Conservation (phyloP, 2,113 vertebrate genomes). For the Campylomormyrus tamandua region DNA sequence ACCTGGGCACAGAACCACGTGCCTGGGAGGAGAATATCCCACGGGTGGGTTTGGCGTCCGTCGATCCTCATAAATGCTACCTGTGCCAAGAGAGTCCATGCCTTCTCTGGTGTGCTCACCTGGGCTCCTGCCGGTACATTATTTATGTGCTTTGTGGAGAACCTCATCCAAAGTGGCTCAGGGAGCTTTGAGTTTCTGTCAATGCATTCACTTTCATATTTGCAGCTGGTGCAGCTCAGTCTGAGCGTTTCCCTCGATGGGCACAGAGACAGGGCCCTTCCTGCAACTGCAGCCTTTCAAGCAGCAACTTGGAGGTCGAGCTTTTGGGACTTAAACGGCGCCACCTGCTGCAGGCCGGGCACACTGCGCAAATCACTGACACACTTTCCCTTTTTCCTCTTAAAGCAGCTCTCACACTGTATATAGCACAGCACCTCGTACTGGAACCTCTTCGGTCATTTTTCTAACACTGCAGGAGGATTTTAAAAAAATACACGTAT, state of each 20-base stretch:
- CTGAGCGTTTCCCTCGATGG: neutral
- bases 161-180: neutral
- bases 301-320: neutral
- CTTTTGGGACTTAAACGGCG: neutral
- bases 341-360: neutral
- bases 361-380: neutral
- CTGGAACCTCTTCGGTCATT: neutral
- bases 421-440: neutral
- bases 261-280: neutral
- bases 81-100: neutral
- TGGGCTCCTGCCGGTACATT: neutral
- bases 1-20: neutral
- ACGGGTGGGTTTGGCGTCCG: neutral
- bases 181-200: neutral
- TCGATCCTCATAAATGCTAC: neutral
- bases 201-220: neutral
- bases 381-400: neutral
- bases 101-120: neutral
- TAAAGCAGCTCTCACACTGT: neutral
- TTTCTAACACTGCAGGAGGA: neutral
- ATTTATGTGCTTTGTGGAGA: neutral
- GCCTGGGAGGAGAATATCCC: neutral
- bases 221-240: neutral
- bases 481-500: neutral
- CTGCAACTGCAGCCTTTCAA: neutral